These are phyloP conservation scores for Mastacembelus armatus DNA, from an alignment of 2,797 vertebrate species.

Conservation along the genomic window DNA sequence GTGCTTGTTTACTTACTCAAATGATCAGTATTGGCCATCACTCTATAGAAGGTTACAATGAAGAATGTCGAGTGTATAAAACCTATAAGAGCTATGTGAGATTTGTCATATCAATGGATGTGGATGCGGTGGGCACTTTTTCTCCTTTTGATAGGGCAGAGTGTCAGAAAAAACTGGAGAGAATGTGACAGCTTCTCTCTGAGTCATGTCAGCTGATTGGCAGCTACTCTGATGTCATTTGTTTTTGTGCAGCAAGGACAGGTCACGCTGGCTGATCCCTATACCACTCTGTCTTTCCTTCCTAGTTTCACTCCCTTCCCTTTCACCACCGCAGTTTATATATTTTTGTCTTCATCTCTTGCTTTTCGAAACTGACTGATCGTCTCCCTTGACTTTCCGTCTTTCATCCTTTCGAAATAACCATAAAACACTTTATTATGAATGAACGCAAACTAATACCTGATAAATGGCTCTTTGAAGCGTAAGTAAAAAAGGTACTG, in stretches of 20 bases:
- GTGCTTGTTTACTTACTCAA: conserved; percentile 12
- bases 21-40: conserved; percentile 3
- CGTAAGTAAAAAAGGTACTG: conserved; percentile 2
- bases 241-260: conserved; percentile 69
- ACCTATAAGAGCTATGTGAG: neutral
- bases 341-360: conserved; percentile 30
- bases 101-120: conserved; percentile 2
- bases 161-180: conserved; percentile 32
- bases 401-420: conserved; percentile 30
- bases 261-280: conserved; percentile 61
- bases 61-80: neutral
- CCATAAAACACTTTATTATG: neutral
- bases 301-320: neutral
- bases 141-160: conserved; percentile 13
- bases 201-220: conserved; percentile 74
- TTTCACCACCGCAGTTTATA: neutral
- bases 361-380: conserved; percentile 32
- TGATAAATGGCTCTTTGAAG: too few relatives aligned
- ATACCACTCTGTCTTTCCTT: conserved; percentile 31
- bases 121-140: conserved; percentile 11
- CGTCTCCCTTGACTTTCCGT: conserved; percentile 7
- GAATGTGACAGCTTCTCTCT: conserved; percentile 41
- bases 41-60: neutral
- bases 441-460: conserved; percentile 11
- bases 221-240: conserved; percentile 78